These are phyloP conservation scores for Exephanes ischioxanthus DNA, from an alignment of 2,888 invertebrate species.

Conservation along the genomic window DNA sequence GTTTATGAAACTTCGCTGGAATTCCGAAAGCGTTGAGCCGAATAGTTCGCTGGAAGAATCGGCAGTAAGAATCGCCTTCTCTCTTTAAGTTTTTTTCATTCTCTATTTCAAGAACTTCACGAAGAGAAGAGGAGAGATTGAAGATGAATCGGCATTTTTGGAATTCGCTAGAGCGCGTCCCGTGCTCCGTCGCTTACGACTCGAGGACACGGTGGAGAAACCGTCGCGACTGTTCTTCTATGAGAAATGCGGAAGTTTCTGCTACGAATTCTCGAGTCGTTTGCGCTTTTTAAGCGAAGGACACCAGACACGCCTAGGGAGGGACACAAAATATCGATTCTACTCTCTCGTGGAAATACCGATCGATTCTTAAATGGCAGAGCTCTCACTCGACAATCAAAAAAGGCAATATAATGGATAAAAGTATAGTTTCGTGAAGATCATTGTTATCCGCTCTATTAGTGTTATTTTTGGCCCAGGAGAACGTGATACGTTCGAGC, in stretches of 20 bases:
- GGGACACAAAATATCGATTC: slow-evolving; percentile 28
- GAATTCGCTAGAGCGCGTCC: slow-evolving; percentile 36
- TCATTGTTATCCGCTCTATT: slow-evolving; percentile 23
- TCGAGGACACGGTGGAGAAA: slow-evolving; percentile 58
- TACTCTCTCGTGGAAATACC: background rate
- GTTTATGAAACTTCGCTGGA: slow-evolving; percentile 21
- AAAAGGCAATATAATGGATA: slow-evolving; percentile 13
- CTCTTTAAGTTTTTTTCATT: slow-evolving; percentile 21
- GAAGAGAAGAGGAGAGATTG: background rate
- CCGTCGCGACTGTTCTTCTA: background rate
- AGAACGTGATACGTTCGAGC: background rate
- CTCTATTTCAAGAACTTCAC: slow-evolving; percentile 10
- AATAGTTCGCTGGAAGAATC: slow-evolving; percentile 45
- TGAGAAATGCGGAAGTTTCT: slow-evolving; percentile 19
- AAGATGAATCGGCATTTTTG: slow-evolving; percentile 47
- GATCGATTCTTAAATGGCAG: slow-evolving; percentile 19
- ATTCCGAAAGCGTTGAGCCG: background rate
- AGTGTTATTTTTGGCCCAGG: background rate
- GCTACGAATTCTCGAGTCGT: slow-evolving; percentile 60
- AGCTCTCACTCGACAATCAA: background rate
- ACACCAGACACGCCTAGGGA: background rate
- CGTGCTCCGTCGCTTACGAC: slow-evolving; percentile 62
- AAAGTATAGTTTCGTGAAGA: slow-evolving; percentile 1
- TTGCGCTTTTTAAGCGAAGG: slow-evolving; percentile 67
- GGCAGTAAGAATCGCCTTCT: slow-evolving; percentile 38